phyloP scores from a whole-genome alignment of 2,797 vertebrate species.

The Anguilla anguilla region DNA sequence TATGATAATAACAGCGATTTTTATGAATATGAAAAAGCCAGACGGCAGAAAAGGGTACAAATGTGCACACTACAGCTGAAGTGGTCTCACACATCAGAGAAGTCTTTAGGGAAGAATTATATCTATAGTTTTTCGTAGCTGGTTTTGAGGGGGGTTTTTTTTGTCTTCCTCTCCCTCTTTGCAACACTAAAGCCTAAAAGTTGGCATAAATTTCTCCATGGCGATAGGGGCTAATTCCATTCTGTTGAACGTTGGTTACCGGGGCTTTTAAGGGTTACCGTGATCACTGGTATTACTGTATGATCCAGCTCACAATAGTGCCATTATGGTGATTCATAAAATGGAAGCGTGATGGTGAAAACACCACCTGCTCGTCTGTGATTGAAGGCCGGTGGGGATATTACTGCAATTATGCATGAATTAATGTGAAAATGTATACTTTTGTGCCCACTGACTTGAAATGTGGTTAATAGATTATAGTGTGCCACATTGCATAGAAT shows the following conservation, averaged over 20 bases:
- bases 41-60: constrained; percentile 43
- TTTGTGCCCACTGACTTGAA: not conserved
- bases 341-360: not conserved
- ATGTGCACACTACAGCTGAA: not conserved
- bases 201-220: not conserved
- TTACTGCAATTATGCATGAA: not conserved
- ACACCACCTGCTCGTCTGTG: not conserved
- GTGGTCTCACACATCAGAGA: not conserved
- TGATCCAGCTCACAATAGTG: not conserved
- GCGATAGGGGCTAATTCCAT: not conserved
- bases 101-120: not conserved
- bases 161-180: not conserved
- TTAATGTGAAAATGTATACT: constrained; percentile 7
- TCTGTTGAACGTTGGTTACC: not conserved
- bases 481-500: not conserved
- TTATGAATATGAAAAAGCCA: constrained; percentile 57
- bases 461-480: constrained; percentile 8
- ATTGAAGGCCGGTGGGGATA: constrained; percentile 1
- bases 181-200: not conserved
- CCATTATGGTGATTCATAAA: constrained; percentile 6
- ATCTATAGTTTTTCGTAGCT: not conserved
- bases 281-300: not conserved
- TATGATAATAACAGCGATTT: constrained; percentile 64
- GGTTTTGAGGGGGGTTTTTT: not conserved
- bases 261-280: not conserved